phyloP scores from a whole-genome alignment of 30 jellyfish, hydroid and myxozoan genomes.

The Sanderia malayensis region DNA sequence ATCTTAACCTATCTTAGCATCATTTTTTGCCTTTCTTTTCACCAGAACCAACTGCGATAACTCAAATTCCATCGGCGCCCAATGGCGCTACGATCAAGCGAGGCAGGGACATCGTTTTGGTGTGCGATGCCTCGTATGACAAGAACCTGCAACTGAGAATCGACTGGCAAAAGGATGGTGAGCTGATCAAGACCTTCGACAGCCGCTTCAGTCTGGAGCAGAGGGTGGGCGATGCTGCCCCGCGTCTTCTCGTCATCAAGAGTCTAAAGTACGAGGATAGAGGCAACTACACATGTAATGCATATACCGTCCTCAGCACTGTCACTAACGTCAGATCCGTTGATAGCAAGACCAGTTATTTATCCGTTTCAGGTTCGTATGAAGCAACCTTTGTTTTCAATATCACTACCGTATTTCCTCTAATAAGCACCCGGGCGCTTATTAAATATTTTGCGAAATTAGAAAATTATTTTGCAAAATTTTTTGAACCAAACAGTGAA shows the following conservation, averaged over 20 bases:
- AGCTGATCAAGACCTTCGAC: slow-evolving; percentile 63
- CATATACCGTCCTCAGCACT: slow-evolving; percentile 67
- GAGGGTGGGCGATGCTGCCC: slow-evolving; percentile 92
- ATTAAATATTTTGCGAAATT: no score
- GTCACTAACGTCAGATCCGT: slow-evolving; percentile 41
- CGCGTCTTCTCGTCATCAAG: slow-evolving; percentile 65
- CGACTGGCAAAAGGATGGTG: slow-evolving; percentile 96
- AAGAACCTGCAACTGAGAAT: slow-evolving; percentile 74
- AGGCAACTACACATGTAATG: slow-evolving; percentile 88
- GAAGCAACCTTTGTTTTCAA: no score
- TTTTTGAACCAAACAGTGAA: no score
- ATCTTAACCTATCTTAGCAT: no score
- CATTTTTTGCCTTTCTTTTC: neutral
- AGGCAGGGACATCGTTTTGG: slow-evolving; percentile 45
- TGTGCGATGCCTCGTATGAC: slow-evolving; percentile 89
- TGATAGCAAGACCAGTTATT: slow-evolving; percentile 32
- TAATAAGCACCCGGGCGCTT: neutral
- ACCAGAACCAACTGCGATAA: slow-evolving; percentile 60
- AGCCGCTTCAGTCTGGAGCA: slow-evolving; percentile 74
- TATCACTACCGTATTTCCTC: neutral
- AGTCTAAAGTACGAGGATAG: slow-evolving; percentile 70
- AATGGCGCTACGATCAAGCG: slow-evolving; percentile 27
- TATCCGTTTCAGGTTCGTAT: slow-evolving; percentile 56
- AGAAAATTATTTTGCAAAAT: no score
- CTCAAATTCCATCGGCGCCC: slow-evolving; percentile 36